Conservation (phyloP, 2,888 invertebrate species). For the Allygus modestus region DNA sequence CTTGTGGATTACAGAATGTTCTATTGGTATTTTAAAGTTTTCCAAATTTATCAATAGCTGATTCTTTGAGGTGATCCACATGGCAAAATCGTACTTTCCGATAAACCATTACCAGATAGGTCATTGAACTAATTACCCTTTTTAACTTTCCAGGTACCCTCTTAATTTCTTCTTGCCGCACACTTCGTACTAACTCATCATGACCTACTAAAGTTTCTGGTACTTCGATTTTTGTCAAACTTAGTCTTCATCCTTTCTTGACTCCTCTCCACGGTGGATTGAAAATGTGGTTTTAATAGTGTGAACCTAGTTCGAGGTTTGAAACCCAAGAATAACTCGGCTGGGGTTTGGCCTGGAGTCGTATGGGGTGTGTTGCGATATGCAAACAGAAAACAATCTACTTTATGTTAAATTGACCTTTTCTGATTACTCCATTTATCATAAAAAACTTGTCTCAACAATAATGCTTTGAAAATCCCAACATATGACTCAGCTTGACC, state of each 20-base stretch:
- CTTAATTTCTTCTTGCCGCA: conserved; percentile 30
- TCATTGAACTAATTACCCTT: conserved; percentile 3
- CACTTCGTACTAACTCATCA: conserved; percentile 4
- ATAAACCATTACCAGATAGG: not conserved
- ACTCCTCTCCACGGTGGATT: not conserved
- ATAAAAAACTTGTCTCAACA: conserved; percentile 43
- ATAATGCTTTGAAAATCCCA: conserved; percentile 64
- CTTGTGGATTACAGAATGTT: too few species aligned
- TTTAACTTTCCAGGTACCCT: not conserved
- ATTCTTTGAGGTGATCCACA: conserved; percentile 21
- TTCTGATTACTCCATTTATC: not conserved
- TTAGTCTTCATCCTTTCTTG: not conserved
- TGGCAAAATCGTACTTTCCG: conserved; percentile 17
- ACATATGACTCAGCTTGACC: not conserved
- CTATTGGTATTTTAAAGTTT: too few species aligned
- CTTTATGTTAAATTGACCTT: conserved; percentile 65
- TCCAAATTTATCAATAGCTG: conserved; percentile 1
- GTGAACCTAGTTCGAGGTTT: not conserved
- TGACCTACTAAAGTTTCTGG: conserved; percentile 3
- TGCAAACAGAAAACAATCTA: conserved; percentile 65
- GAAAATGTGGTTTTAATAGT: not conserved
- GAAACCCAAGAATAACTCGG: not conserved
- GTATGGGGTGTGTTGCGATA: conserved; percentile 70
- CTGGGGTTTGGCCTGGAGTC: conserved; percentile 69
- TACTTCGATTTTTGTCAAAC: not conserved